Evolutionary conservation across 2,113 vertebrate species (phyloP), one percentile per base, ranked within the genome.

Genomic region (Cyanoderma ruficeps): DNA sequence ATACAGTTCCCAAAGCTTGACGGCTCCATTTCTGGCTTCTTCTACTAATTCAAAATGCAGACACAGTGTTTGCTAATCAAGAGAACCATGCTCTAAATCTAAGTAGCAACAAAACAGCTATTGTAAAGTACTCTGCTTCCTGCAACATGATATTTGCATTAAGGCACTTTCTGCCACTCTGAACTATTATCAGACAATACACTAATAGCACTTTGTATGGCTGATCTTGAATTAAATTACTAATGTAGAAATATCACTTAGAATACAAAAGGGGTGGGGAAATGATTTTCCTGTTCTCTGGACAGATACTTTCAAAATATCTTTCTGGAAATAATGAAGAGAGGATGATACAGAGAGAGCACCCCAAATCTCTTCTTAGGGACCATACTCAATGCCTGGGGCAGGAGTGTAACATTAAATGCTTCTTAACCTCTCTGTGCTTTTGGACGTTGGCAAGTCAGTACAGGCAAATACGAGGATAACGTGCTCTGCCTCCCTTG

Each of bases 141-240:
- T 50, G 89, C 63, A 97, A 96, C 49, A 75, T 94, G 94, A 95
- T 92, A 94, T 64, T 96, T 75, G 84, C 37, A 94, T 70, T 85
- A 88, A 78, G 52, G 60, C 64, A 88, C 82, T 61, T 87, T 74
- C 87, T 57, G 67, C 9, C 39, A 9, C 53, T 89, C 37, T 60
- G 10, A 84, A 85, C 63, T 96, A 93, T 93, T 89, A 91, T 81
- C 69, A 91, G 85, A n/a, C 87, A 96, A 89, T 79, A 94, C 39
- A 89, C 35, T 86, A 74, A 89, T 80, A 79, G 83, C 59, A 69
- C 90, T 88, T 92, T 71, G 69, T n/a, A 87, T 13, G 63, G 56
- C 39, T 8, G 4, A 19, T 68, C 53, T 83, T 83, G 74, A 88
- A 90, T 87, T 93, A 77, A 80, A 91, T 95, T 83, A 87, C 65